phyloP scores from a whole-genome alignment of 2,888 invertebrate species.

The Timema podura region DNA sequence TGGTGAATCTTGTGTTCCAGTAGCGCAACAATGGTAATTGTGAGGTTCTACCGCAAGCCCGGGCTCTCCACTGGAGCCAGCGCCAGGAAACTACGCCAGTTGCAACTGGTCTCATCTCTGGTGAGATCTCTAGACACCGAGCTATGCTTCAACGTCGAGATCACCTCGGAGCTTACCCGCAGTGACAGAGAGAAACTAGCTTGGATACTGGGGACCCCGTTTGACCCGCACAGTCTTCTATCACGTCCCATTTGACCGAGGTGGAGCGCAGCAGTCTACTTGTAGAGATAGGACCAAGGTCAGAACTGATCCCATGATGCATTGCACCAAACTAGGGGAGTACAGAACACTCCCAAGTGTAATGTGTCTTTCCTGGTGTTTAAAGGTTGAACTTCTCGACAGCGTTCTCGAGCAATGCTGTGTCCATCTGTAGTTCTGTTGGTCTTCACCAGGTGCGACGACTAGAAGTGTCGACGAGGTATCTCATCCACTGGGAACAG shows the following conservation, averaged over 20 bases:
- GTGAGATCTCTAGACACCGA: constrained; percentile 63
- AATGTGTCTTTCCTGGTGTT: constrained; percentile 31
- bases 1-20: no score
- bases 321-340: not conserved
- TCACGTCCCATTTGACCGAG: constrained; percentile 49
- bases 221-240: constrained; percentile 57
- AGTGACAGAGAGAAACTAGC: constrained; percentile 61
- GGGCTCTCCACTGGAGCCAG: constrained; percentile 38
- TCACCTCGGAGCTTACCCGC: constrained; percentile 51
- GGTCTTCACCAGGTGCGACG: constrained; percentile 70
- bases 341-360: constrained; percentile 6
- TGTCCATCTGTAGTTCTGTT: constrained; percentile 86
- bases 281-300: constrained; percentile 89
- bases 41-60: constrained; percentile 38
- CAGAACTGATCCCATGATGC: constrained; percentile 30
- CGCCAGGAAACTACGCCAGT: constrained; percentile 35
- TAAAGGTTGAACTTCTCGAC: constrained; percentile 89
- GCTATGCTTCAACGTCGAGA: constrained; percentile 76
- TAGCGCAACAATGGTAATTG: constrained; percentile 30
- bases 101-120: constrained; percentile 34
- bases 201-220: constrained; percentile 75
- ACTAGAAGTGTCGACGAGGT: constrained; percentile 78
- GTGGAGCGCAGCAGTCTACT: constrained; percentile 48
- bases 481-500: constrained; percentile 51
- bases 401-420: constrained; percentile 92